Conservation (phyloP, 1,140 invertebrate species). For the Solen grandis region DNA sequence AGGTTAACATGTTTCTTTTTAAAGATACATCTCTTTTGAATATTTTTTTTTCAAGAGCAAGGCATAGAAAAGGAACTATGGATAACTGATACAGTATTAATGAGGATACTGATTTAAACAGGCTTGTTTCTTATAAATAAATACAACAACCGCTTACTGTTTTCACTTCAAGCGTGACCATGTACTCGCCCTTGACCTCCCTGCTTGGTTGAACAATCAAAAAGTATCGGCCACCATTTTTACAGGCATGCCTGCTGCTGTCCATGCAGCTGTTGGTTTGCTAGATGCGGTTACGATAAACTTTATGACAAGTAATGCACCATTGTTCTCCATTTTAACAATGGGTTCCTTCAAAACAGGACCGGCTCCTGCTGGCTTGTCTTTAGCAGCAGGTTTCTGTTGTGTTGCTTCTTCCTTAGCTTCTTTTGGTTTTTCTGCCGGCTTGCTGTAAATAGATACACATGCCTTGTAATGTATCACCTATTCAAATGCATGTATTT, state of each 20-base stretch:
- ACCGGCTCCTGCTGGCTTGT: conserved; percentile 81
- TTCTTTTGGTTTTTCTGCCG: conserved; percentile 17
- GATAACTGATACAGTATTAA: too few species aligned
- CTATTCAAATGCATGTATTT: too few species aligned
- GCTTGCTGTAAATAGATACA: too few species aligned
- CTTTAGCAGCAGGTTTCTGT: conserved; percentile 28
- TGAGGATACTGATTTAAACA: too few species aligned
- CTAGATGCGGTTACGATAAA: conserved; percentile 63
- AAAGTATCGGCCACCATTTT: conserved; percentile 73
- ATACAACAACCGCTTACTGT: conserved; percentile 72
- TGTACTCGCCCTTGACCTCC: conserved; percentile 67
- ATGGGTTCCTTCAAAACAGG: conserved; percentile 97
- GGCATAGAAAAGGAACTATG: too few species aligned
- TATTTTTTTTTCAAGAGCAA: too few species aligned
- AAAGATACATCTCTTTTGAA: too few species aligned
- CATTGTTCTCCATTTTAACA: conserved; percentile 97
- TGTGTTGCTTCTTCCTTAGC: not conserved
- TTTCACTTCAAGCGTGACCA: conserved; percentile 69
- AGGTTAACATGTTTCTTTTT: too few species aligned
- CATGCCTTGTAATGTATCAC: too few species aligned
- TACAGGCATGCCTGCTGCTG: conserved; percentile 71
- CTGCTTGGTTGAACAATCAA: conserved; percentile 66
- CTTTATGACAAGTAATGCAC: conserved; percentile 69
- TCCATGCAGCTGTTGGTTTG: conserved; percentile 76
- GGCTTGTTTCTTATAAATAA: too few species aligned